These are phyloP conservation scores for Arrhamphus sclerolepis DNA, from an alignment of 2,797 vertebrate species.

Conservation along the genomic window DNA sequence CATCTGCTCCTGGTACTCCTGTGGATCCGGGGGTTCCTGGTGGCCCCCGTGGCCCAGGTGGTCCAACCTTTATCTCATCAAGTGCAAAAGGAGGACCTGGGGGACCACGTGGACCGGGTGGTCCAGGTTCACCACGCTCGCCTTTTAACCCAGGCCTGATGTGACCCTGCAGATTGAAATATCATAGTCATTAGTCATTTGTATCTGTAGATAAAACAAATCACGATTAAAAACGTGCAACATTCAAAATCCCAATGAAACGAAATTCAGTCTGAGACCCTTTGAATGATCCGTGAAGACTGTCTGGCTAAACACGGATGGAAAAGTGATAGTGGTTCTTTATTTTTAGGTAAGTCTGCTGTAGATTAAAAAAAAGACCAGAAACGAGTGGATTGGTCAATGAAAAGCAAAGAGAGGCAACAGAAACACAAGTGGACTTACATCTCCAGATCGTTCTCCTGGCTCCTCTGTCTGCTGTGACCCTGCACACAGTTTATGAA, in stretches of 20 bases:
- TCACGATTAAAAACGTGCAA: background rate
- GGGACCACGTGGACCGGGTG: slow-evolving; percentile 58
- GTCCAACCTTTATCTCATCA: slow-evolving; percentile 50
- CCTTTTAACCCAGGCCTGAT: slow-evolving; percentile 60
- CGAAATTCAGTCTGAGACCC: background rate
- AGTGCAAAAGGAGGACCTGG: slow-evolving; percentile 49
- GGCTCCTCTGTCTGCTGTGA: slow-evolving; percentile 54
- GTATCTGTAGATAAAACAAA: background rate
- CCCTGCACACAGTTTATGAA: slow-evolving; percentile 42
- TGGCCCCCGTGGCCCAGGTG: slow-evolving; percentile 62
- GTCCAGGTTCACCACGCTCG: slow-evolving; percentile 74
- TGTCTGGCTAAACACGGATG: background rate
- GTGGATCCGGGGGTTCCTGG: slow-evolving; percentile 53
- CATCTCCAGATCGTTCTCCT: slow-evolving; percentile 49
- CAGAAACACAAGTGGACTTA: slow-evolving; percentile 39
- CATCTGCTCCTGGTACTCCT: slow-evolving; percentile 70
- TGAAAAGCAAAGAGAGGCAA: background rate
- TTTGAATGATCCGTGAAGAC: background rate
- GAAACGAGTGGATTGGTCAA: background rate
- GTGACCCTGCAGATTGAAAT: slow-evolving; percentile 35
- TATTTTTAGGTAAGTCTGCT: too few species aligned
- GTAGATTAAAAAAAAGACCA: too few species aligned
- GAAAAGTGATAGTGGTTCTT: background rate
- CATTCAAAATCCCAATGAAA: background rate
- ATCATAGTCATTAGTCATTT: too few species aligned